Evolutionary conservation across 1,140 invertebrate genomes (phyloP).

Genomic region (Sycophila sp.): DNA sequence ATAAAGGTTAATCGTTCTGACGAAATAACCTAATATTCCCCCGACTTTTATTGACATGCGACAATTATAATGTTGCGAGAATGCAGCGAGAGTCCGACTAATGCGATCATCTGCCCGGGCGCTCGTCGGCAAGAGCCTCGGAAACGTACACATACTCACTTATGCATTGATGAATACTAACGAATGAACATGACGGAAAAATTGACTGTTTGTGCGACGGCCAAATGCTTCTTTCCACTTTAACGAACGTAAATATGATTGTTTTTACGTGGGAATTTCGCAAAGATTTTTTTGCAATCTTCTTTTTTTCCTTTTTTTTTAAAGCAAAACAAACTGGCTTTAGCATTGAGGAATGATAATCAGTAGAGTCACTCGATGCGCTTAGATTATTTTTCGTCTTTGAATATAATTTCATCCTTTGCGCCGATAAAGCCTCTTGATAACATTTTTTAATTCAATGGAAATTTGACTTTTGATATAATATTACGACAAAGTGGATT

Average conservation of each 20-base stretch:
- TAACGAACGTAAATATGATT: neutral
- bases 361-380: neutral
- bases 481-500: too few relatives aligned
- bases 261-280: neutral
- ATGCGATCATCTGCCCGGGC: neutral
- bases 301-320: neutral
- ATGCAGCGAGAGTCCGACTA: neutral
- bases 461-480: too few relatives aligned
- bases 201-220: neutral
- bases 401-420: too few relatives aligned
- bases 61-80: too few relatives aligned
- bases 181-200: neutral
- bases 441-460: too few relatives aligned
- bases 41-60: too few relatives aligned
- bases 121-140: neutral
- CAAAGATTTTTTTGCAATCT: neutral
- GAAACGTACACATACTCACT: neutral
- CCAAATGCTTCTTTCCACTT: too few relatives aligned
- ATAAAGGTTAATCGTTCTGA: too few relatives aligned
- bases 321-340: neutral
- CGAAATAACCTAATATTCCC: too few relatives aligned
- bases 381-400: too few relatives aligned
- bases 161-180: conserved; percentile 5
- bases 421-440: too few relatives aligned
- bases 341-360: too few relatives aligned